phyloP scores from a whole-genome alignment of 2,888 invertebrate genomes.

The Phaedon cochleariae region DNA sequence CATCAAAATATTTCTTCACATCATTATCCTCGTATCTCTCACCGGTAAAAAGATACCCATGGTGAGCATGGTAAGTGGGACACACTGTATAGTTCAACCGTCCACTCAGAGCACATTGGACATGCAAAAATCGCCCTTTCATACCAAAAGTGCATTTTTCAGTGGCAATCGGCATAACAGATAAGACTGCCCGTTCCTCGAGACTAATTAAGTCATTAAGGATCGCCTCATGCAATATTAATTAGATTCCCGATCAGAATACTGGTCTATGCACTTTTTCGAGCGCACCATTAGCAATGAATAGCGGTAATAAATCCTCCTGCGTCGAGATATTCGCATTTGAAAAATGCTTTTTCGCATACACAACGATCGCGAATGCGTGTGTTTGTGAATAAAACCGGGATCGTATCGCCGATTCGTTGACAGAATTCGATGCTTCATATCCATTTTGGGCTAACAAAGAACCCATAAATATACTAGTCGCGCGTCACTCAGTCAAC shows the following conservation, averaged over 20 bases:
- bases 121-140: neutral
- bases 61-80: too few relatives aligned
- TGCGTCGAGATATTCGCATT: constrained; percentile 2
- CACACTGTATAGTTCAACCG: too few relatives aligned
- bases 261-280: constrained; percentile 1
- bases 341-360: constrained; percentile 1
- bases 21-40: too few relatives aligned
- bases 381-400: neutral
- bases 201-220: constrained; percentile 33
- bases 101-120: too few relatives aligned
- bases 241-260: constrained; percentile 11
- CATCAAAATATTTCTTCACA: too few relatives aligned
- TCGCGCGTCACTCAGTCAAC: neutral
- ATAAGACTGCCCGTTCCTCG: neutral
- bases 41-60: too few relatives aligned
- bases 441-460: neutral
- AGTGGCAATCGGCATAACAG: neutral
- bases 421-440: neutral
- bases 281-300: neutral
- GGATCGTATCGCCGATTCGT: neutral
- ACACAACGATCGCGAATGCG: neutral
- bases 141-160: neutral
- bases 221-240: constrained; percentile 32
- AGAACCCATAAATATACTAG: neutral
- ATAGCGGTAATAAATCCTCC: neutral